These are phyloP conservation scores for Chorisops tibialis DNA, from an alignment of 2,888 invertebrate species.

Conservation along the genomic window DNA sequence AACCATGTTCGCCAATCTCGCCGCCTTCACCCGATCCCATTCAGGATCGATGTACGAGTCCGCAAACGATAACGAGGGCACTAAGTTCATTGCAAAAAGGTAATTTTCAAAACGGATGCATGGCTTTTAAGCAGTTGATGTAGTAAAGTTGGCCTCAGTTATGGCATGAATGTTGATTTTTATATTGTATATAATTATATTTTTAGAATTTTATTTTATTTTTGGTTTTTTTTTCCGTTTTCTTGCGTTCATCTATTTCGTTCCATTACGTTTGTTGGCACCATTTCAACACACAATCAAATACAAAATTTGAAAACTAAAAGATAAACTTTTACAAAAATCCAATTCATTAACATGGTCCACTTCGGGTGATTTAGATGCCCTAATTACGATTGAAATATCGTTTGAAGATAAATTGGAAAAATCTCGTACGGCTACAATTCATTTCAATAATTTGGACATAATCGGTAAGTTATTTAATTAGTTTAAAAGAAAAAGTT, in stretches of 20 bases:
- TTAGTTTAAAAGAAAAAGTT: neutral
- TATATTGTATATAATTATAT: neutral
- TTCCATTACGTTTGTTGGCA: constrained; percentile 40
- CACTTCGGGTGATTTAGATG: constrained; percentile 59
- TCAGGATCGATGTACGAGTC: constrained; percentile 53
- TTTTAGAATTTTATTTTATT: constrained; percentile 14
- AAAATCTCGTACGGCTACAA: constrained; percentile 71
- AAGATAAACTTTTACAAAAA: constrained; percentile 29
- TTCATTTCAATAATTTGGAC: constrained; percentile 91
- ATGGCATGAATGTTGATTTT: too few relatives aligned
- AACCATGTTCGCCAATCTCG: constrained; percentile 84
- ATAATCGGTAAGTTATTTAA: constrained; percentile 69
- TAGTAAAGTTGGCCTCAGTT: too few relatives aligned
- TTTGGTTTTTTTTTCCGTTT: constrained; percentile 16
- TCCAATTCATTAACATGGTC: constrained; percentile 40
- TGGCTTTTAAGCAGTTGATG: too few relatives aligned
- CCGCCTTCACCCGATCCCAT: constrained; percentile 69
- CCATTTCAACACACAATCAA: neutral
- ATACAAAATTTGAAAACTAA: neutral
- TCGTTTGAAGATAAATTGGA: constrained; percentile 48
- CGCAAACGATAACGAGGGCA: constrained; percentile 58
- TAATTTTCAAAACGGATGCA: constrained; percentile 37
- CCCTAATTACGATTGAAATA: constrained; percentile 77
- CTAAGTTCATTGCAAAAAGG: constrained; percentile 53
- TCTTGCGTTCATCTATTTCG: constrained; percentile 14